Conservation (phyloP, 2,888 invertebrate genomes). For the Melinaea marsaeus region DNA sequence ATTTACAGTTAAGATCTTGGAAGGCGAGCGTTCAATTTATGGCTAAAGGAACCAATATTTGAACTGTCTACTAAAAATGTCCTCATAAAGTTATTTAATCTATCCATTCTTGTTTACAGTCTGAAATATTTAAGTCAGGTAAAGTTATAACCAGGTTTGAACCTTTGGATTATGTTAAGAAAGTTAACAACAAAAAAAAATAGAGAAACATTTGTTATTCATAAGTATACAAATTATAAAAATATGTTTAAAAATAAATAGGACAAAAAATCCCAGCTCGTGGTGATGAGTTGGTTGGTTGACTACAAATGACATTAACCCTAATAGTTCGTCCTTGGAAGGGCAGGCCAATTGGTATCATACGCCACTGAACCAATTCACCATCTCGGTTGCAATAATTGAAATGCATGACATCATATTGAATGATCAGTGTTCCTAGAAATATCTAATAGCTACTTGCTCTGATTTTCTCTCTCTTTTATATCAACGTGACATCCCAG, state of each 20-base stretch:
- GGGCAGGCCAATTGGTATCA: constrained; percentile 57
- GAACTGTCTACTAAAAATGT: constrained; percentile 2
- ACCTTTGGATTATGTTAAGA: too few species aligned
- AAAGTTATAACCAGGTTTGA: too few species aligned
- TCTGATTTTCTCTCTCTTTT: too few species aligned
- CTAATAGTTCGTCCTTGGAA: constrained; percentile 59
- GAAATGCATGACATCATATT: constrained; percentile 48
- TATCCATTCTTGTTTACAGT: too few species aligned
- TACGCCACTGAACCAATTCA: constrained; percentile 61
- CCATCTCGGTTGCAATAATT: constrained; percentile 40
- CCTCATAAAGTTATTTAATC: too few species aligned
- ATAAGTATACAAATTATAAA: too few species aligned
- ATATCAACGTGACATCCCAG: too few species aligned
- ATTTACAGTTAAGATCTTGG: neutral
- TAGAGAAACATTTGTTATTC: too few species aligned
- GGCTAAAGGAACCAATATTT: neutral
- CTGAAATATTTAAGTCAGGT: too few species aligned
- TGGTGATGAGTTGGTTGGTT: constrained; percentile 6
- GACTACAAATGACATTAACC: constrained; percentile 38
- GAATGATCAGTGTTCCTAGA: constrained; percentile 10
- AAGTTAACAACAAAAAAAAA: too few species aligned
- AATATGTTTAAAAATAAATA: too few species aligned
- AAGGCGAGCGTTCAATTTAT: neutral
- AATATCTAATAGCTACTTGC: too few species aligned
- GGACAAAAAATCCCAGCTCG: neutral